Evolutionary conservation across 1,140 invertebrate species (phyloP), one percentile per base, ranked within the genome.

Genomic region (Probaryconus sp.): DNA sequence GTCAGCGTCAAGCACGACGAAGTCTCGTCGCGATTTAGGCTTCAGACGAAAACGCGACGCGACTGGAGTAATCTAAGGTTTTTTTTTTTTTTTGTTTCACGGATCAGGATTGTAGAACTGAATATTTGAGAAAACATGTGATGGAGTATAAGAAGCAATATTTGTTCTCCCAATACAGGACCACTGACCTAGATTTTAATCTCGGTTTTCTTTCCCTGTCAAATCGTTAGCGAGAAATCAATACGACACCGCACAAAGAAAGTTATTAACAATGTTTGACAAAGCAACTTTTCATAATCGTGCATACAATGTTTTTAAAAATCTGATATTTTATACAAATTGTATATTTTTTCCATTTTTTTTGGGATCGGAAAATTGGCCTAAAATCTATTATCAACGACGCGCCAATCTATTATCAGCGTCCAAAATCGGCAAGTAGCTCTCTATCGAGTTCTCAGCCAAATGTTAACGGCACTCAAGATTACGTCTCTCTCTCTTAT

Each of bases 221-320:
- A 68, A 67, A 58, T 48, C 58, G 35, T 26, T 13, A 50, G 51
- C 30, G 11, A n/a, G 51, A 56, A 58, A 68, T 68, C 64, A 37
- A 68, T 67, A 67, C 24, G 0, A 33, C n/a, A n/a, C n/a, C n/a
- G n/a, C n/a, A n/a, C n/a, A n/a, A n/a, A n/a, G n/a, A n/a, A n/a
- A n/a, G n/a, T n/a, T n/a, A n/a, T n/a, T n/a, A n/a, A n/a, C n/a
- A n/a, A n/a, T n/a, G n/a, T n/a, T n/a, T n/a, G n/a, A n/a, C n/a
- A n/a, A n/a, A n/a, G n/a, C n/a, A n/a, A n/a, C n/a, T n/a, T n/a
- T n/a, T n/a, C n/a, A n/a, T n/a, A n/a, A n/a, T n/a, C n/a, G n/a
- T n/a, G n/a, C n/a, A n/a, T n/a, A n/a, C n/a, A n/a, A n/a, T n/a
- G n/a, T n/a, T n/a, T n/a, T n/a, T n/a, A n/a, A n/a, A n/a, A n/a